These are phyloP conservation scores for Trematomus loennbergii DNA, from an alignment of 2,113 vertebrate genomes.

Conservation along the genomic window DNA sequence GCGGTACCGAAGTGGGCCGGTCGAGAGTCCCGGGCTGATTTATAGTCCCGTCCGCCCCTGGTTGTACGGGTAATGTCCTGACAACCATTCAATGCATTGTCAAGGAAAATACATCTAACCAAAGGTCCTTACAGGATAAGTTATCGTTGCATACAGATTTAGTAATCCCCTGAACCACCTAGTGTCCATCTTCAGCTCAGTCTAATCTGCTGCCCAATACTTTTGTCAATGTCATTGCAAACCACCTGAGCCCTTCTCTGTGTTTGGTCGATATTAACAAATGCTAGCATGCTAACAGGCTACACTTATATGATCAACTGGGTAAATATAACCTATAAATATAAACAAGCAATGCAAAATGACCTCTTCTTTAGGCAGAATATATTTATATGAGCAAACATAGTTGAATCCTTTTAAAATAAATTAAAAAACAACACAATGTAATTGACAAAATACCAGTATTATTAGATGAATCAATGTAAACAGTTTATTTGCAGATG, in stretches of 20 bases:
- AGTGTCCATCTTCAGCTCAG: neutral
- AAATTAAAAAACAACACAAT: too few species aligned
- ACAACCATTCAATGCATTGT: neutral
- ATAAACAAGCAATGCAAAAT: neutral
- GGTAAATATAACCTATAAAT: neutral
- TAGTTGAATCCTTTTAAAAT: neutral
- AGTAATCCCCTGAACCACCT: neutral
- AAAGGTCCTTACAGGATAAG: neutral
- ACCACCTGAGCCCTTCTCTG: neutral
- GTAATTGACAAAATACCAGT: neutral
- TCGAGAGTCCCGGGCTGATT: too few species aligned
- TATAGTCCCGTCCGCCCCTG: neutral
- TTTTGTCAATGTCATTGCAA: neutral
- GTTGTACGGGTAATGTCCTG: neutral
- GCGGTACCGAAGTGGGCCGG: too few species aligned
- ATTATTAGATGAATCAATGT: neutral
- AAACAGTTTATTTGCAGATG: neutral
- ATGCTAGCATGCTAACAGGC: neutral
- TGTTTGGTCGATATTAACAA: neutral
- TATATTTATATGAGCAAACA: too few species aligned
- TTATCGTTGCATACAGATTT: neutral
- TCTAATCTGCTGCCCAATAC: too few species aligned
- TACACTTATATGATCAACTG: neutral
- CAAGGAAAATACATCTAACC: neutral
- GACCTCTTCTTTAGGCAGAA: too few species aligned